Base-by-base conservation (phyloP, 1,140 invertebrate genomes). In the Drosophila nannoptera region DNA sequence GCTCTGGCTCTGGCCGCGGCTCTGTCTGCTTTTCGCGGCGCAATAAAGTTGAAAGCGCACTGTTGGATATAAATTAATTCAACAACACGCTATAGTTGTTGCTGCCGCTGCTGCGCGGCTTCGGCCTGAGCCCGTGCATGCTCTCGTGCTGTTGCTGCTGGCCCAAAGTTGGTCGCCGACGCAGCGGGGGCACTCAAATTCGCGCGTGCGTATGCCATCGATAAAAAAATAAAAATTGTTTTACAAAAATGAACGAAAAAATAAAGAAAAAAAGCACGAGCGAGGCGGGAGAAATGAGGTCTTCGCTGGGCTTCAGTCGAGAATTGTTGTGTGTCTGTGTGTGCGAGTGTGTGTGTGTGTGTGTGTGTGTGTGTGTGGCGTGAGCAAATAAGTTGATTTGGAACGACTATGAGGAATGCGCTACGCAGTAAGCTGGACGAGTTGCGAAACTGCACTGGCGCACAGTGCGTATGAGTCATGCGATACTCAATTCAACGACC, bases 51-150 rank as follows among this genome's bases (percentile, higher is more conserved):
- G 81, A 84, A 84, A 86, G 81, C 81, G 81, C 81, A 84, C 81
- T 81, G 81, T 84, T 86, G 81, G 81, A 84, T 84, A 84, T 86
- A 84, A 84, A 84, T 84, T 84, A 84, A 84, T 84, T 84, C 81
- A 84, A 84, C 81, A 84, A 86, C 81, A 84, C 81, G 81, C 81
- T 75, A 84, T 70, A 74, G 70, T 73, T 63, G 66, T 54, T 69
- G 69, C 40, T 42, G 59, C 32, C 66, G 61, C 45, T 81, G 69
- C 45, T 70, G 68, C 54, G 40, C 48, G 61, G 48, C 73, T 78
- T 78, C 58, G 78, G 65, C 53, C 53, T 65, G 31, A 58, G 65
- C 63, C 58, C 53, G 56, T 83, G 81, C 80, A 80, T 81, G 80
- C 80, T 84, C 78, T 83, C 78, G 76, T 84, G 78, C 75, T 81